Evolutionary conservation across 2,797 vertebrate species (phyloP).

Genomic region (Coregonus suidteri): DNA sequence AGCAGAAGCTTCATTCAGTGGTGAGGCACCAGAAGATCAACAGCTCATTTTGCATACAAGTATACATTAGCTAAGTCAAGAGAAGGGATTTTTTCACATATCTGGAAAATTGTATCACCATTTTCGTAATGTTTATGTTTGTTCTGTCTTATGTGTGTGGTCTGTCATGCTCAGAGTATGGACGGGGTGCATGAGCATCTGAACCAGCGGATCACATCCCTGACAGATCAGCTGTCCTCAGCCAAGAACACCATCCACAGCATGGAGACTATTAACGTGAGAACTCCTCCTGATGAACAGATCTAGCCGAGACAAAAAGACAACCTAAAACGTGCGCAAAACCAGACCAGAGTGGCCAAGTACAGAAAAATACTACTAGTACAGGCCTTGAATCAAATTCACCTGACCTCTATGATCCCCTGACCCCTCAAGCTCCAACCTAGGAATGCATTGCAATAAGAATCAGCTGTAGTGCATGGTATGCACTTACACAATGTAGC

Average conservation of each 20-base stretch:
- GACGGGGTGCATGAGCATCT: conserved; percentile 69
- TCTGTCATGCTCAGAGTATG: conserved; percentile 65
- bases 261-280: conserved; percentile 70
- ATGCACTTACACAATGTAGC: no score
- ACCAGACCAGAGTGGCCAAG: conserved; percentile 14
- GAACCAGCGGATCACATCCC: conserved; percentile 67
- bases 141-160: conserved; percentile 8
- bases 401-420: neutral
- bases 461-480: neutral
- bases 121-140: conserved; percentile 4
- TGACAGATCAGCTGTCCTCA: conserved; percentile 69
- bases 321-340: conserved; percentile 14
- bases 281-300: conserved; percentile 32
- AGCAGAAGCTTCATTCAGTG: conserved; percentile 72
- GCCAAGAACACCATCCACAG: conserved; percentile 63
- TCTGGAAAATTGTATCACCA: neutral
- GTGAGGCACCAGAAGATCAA: conserved; percentile 53
- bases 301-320: conserved; percentile 19
- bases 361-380: conserved; percentile 4
- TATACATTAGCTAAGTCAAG: neutral
- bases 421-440: neutral
- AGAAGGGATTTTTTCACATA: no score
- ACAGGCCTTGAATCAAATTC: neutral
- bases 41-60: neutral
- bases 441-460: neutral